Base-by-base conservation (phyloP, 2,888 invertebrate species). In the Lypha dubia region DNA sequence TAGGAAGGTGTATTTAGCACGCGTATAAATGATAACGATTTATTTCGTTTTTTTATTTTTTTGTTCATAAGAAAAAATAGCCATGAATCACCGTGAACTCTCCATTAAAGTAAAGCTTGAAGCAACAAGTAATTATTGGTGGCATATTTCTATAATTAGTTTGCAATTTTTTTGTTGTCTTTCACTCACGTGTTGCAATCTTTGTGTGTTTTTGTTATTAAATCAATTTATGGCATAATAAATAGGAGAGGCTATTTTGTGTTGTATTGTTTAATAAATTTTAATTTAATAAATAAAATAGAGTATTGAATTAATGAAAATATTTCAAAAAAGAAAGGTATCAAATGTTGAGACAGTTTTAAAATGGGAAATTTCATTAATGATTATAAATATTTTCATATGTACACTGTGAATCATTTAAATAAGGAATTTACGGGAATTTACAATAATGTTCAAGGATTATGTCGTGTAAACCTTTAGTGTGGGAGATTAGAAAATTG, bases 51-150 rank as follows among this genome's bases (percentile, higher is more conserved):
- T n/a, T n/a, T n/a, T n/a, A n/a, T n/a, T n/a, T n/a, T n/a, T n/a
- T n/a, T n/a, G n/a, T n/a, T n/a, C n/a, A n/a, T n/a, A n/a, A 35
- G 22, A 44, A 32, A 32, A 22, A 44, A 65, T 56, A 65, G 49
- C 74, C 53, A 44, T 17, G 58, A 68, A 60, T 67, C 15, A 51
- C 67, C 80, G 22, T 80, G 80, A 80, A 80, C 80, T 60, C 11
- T 41, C 35, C 49, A 53, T 79, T 51, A 41, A 51, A 24, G 22
- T 24, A 8, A 46, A 46, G 46, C 38, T 68, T 49, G 63, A 46
- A 70, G 35, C 17, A 70, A 44, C 17, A 58, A 11, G 22, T 79
- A 8, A 70, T 70, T 32, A 70, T 13, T 11, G 9, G 8, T 11
- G 9, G 8, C 60, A 15, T n/a, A 11, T 60, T 49, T 24, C n/a